Base-by-base conservation (phyloP, 2,113 vertebrate species). In the Passer domesticus region DNA sequence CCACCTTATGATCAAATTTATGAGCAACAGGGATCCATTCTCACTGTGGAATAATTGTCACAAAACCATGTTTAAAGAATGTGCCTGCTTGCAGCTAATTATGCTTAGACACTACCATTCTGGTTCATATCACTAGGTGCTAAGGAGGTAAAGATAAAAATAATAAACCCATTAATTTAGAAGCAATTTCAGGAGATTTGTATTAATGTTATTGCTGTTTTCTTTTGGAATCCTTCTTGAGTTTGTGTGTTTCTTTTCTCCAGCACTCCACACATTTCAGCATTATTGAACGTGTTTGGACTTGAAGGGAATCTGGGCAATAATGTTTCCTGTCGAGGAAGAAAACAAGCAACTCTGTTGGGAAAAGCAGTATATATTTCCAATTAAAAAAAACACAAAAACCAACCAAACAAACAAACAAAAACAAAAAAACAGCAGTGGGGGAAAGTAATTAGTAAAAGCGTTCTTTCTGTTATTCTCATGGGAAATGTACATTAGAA, bases 211-310 rank as follows among this genome's bases (percentile, higher is more conserved):
- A 27, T 41, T 56, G 17, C 5, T 46, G 5, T 7, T 83, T 55
- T 76, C 10, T 15, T 87, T 75, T 41, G 6, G 0, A 1, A 13
- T 55, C 25, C 37, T 44, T n/a, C 6, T 12, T 49, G 13, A 0
- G 0, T 15, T 64, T 60, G 49, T 31, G 1, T 12, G 0, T 23
- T 47, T 52, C 9, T 44, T 50, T 19, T 24, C 3, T 35, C 30
- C 23, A 63, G 33, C 1, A 15, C 6, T 59, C 23, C 33, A 69
- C 11, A 50, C 13, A 50, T 35, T 72, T 92, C 46, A 59, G 4
- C 17, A 30, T 58, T 73, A 44, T 15, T 30, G 35, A 15, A 21
- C 1, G 19, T 73, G 31, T 72, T 91, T 66, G 31, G 62, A 83
- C n/a, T 63, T 92, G 17, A 44, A 62, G 55, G 78, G 13, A 62